phyloP scores from a whole-genome alignment of 2,888 invertebrate species.

The Unio pictorum region DNA sequence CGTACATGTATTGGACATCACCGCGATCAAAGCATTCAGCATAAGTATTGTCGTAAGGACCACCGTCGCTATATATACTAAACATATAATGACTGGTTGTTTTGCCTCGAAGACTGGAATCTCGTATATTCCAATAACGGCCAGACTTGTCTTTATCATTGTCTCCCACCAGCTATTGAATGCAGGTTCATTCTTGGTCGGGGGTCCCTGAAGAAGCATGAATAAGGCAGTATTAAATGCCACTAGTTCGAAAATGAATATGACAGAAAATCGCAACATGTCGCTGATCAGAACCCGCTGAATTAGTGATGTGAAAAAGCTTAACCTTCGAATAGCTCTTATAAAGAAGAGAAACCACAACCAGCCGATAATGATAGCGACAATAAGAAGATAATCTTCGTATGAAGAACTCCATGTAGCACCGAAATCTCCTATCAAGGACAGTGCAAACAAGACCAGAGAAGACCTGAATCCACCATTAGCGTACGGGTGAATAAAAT shows the following conservation, averaged over 20 bases:
- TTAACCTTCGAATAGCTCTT: too few relatives aligned
- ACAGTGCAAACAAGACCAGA: conserved; percentile 35
- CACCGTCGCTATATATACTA: conserved; percentile 39
- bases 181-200: conserved; percentile 17
- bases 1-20: too few relatives aligned
- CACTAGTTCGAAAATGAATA: conserved; percentile 41
- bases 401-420: too few relatives aligned
- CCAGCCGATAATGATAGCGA: too few relatives aligned
- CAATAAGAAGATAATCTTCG: too few relatives aligned
- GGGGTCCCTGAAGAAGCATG: conserved; percentile 40
- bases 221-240: conserved; percentile 52
- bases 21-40: conserved; percentile 38
- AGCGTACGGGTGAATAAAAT: conserved; percentile 31
- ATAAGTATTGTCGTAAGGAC: conserved; percentile 47
- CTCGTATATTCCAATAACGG: conserved; percentile 36
- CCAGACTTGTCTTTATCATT: conserved; percentile 52
- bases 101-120: conserved; percentile 8
- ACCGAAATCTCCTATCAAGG: conserved; percentile 28
- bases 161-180: conserved; percentile 34
- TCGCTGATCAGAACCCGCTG: conserved; percentile 42
- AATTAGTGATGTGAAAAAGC: too few relatives aligned
- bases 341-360: too few relatives aligned
- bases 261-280: conserved; percentile 40
- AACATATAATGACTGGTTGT: conserved; percentile 34
- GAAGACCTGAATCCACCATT: conserved; percentile 41